Base-by-base conservation (phyloP, 2,113 vertebrate species). In the Furnarius figulus region DNA sequence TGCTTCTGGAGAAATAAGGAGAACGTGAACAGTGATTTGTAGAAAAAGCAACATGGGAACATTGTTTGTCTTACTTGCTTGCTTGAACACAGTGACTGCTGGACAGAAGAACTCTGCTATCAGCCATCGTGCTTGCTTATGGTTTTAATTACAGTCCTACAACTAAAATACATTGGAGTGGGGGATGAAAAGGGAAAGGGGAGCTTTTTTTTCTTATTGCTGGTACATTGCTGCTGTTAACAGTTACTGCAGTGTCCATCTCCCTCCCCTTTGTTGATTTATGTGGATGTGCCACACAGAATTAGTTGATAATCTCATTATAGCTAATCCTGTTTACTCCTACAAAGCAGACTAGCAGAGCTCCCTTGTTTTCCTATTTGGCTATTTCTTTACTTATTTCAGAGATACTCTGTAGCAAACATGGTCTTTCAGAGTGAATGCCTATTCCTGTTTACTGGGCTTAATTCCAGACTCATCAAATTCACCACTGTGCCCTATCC, bases 241-340 rank as follows among this genome's bases (percentile, higher is more conserved):
- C 56, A 74, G 37, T 63, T 52, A 62, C 12, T 59, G 22, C 39
- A 33, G 30, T 49, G 14, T 55, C 27, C 19, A 33, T 44, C 42
- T 92, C 25, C 46, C 37, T 71, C 53, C 23, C 39, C 50, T 63
- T 88, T 86, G 50, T 62, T 96, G 78, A 91, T 96, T 89, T 95
- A 79, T 83, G 39, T 90, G 78, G 42, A 35, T 91, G 80, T 75
- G 65, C 53, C 65, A 82, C 66, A 91, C 46, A 78, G 79, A 92
- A 89, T 55, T 74, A 93, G 77, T 40, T 92, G 94, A 96, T 97
- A 97, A 98, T 98, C 97, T 96, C 76, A 96, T 98, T 97, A 97
- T 24, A 82, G 55, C 14, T 98, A 98, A 98, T 98, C 96, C 95
- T 97, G 88, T 98, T 98, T 98, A 89, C 84, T 97, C 52, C 87